These are phyloP conservation scores for Peromyscus nudipes DNA, from an alignment of 2,797 vertebrate genomes.

Conservation along the genomic window DNA sequence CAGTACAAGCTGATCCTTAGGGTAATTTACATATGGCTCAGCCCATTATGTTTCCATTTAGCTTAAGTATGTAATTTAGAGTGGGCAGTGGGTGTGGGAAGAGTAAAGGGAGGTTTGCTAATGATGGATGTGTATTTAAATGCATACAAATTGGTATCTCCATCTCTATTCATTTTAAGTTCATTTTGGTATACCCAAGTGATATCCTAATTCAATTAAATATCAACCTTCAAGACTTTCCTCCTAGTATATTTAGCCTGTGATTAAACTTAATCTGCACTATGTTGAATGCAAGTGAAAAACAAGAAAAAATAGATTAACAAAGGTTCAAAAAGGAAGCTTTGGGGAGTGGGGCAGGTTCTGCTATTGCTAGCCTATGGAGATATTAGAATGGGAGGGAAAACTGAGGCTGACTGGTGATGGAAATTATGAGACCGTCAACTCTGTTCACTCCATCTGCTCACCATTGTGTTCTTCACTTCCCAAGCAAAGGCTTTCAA, in stretches of 20 bases:
- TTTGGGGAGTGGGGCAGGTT: conserved; percentile 25
- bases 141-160: conserved; percentile 36
- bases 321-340: background rate
- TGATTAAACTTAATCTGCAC: conserved; percentile 63
- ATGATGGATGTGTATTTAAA: conserved; percentile 51
- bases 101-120: conserved; percentile 5
- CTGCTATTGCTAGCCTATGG: background rate
- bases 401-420: conserved; percentile 18
- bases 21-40: conserved; percentile 5
- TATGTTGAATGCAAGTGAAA: conserved; percentile 53
- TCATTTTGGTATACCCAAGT: conserved; percentile 27
- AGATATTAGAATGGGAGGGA: background rate
- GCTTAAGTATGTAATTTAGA: conserved; percentile 12
- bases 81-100: background rate
- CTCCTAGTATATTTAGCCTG: conserved; percentile 23
- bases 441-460: background rate
- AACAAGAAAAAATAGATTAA: conserved; percentile 4
- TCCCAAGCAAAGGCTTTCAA: background rate
- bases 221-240: conserved; percentile 52
- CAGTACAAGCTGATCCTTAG: background rate
- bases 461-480: conserved; percentile 2
- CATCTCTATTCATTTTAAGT: conserved; percentile 51
- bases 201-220: conserved; percentile 59
- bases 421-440: background rate
- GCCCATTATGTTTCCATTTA: background rate